Conservation (phyloP, 2,113 vertebrate species). For the Hyperoodon ampullatus region DNA sequence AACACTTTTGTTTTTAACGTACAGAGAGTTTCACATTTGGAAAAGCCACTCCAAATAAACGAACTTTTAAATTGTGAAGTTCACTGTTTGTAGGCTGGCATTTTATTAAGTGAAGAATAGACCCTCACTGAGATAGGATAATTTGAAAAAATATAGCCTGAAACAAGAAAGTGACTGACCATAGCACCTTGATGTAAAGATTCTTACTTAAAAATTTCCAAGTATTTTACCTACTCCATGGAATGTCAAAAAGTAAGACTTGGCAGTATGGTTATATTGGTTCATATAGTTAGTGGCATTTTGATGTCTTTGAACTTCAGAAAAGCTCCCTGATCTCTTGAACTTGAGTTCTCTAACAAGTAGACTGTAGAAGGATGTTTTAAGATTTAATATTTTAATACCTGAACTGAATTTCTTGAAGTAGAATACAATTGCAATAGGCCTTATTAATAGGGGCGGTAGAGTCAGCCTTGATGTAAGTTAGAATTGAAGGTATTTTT, state of each 20-base stretch:
- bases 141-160: background rate
- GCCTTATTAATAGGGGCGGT: background rate
- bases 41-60: constrained; percentile 23
- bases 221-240: background rate
- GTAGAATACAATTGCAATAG: background rate
- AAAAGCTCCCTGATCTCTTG: background rate
- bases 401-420: constrained; percentile 30
- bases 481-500: constrained; percentile 10
- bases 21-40: constrained; percentile 39
- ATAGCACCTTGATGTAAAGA: background rate
- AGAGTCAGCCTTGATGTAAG: background rate
- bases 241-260: background rate
- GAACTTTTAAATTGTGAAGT: constrained; percentile 34
- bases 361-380: background rate
- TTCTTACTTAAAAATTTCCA: background rate
- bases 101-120: background rate
- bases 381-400: constrained; percentile 10
- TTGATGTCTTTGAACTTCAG: constrained; percentile 1
- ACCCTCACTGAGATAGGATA: background rate
- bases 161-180: background rate
- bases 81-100: background rate
- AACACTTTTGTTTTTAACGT: background rate
- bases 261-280: background rate
- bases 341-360: constrained; percentile 27
- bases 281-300: background rate